phyloP scores from a whole-genome alignment of 1,140 invertebrate genomes.

The Drosophila insularis region DNA sequence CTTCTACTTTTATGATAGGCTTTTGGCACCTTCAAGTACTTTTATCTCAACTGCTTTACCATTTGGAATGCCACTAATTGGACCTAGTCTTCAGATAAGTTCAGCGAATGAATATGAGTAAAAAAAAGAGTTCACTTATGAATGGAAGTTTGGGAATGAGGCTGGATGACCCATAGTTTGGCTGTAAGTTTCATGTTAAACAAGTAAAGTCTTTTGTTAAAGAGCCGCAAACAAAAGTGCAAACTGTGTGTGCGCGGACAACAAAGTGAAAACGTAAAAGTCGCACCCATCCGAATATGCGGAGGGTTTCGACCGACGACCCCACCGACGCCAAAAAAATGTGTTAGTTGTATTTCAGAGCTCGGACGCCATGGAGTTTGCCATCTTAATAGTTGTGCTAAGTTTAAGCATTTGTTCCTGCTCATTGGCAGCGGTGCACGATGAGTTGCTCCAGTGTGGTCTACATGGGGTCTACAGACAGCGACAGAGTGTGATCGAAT shows the following conservation, averaged over 20 bases:
- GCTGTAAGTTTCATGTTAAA: constrained; percentile 24
- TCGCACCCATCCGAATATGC: constrained; percentile 41
- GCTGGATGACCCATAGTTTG: constrained; percentile 8
- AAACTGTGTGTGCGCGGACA: constrained; percentile 61
- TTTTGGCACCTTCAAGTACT: constrained; percentile 47
- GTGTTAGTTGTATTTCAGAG: constrained; percentile 60
- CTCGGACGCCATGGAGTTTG: constrained; percentile 29
- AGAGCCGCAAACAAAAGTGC: constrained; percentile 68
- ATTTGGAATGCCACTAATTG: constrained; percentile 5
- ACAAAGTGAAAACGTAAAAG: constrained; percentile 48
- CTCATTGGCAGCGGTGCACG: constrained; percentile 55
- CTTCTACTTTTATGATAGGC: constrained; percentile 35
- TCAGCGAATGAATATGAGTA: constrained; percentile 33
- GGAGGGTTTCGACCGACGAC: constrained; percentile 33
- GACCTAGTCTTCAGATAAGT: constrained; percentile 11
- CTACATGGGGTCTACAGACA: constrained; percentile 68
- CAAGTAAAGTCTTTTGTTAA: constrained; percentile 66
- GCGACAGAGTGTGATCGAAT: constrained; percentile 80
- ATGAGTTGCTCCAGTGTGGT: constrained; percentile 69
- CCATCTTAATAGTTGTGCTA: constrained; percentile 23
- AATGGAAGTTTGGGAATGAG: constrained; percentile 24
- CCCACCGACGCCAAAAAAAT: constrained; percentile 1
- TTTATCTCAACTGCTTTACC: constrained; percentile 17
- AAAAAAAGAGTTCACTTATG: constrained; percentile 23
- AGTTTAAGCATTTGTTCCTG: constrained; percentile 6